A percentile compares a stretch with the other conserved stretches of the same genome.
These are phyloP conservation scores for Lamellibrachia columna DNA, from an alignment of 2,888 invertebrate species.

Conservation along the genomic window DNA sequence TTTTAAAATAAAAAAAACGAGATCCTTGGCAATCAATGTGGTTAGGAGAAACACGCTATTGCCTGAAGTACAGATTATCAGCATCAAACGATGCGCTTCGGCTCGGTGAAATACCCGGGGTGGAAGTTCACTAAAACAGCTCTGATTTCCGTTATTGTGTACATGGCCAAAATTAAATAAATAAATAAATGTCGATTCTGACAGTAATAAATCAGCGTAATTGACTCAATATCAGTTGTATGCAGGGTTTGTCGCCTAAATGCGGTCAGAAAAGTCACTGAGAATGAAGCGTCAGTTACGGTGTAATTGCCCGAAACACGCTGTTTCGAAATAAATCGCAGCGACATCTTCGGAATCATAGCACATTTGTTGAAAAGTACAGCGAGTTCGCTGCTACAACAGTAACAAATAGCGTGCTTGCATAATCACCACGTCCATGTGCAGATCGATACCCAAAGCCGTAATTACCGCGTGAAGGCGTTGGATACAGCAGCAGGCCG, in stretches of 20 bases:
- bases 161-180: not conserved
- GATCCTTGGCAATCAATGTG: no score
- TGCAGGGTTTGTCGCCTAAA: not conserved
- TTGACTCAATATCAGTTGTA: not conserved
- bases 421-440: not conserved
- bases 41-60: no score
- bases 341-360: not conserved
- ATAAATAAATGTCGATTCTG: conserved; percentile 2
- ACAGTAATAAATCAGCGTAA: not conserved
- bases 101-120: not conserved
- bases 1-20: no score
- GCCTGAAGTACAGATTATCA: no score
- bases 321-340: not conserved
- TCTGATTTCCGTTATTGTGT: not conserved
- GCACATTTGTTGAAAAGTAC: not conserved
- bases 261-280: not conserved
- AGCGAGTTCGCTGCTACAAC: not conserved
- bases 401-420: not conserved
- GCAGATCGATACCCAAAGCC: not conserved
- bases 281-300: not conserved
- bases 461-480: not conserved
- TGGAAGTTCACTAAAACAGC: not conserved
- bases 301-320: not conserved
- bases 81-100: no score
- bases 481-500: not conserved